phyloP scores from a whole-genome alignment of 2,797 vertebrate genomes.

The Sphenopsis melanotis region DNA sequence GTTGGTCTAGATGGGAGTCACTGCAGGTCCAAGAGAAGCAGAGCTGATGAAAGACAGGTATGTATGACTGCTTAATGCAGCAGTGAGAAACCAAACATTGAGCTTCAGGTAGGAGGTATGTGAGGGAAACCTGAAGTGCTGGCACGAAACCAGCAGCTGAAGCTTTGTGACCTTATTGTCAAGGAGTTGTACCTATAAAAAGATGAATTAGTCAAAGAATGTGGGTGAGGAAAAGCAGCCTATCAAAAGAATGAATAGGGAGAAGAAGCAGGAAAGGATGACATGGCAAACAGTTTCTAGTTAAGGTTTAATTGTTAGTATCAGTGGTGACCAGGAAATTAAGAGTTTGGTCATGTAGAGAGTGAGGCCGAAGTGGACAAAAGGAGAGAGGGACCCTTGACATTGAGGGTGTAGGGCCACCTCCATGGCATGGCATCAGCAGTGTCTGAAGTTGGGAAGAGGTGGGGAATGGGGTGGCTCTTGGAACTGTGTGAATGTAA shows the following conservation, averaged over 20 bases:
- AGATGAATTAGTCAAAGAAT: background rate
- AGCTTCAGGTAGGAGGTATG: background rate
- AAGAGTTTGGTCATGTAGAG: background rate
- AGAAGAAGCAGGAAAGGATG: background rate
- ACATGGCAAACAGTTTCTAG: background rate
- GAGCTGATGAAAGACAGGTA: no score
- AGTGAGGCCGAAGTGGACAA: background rate
- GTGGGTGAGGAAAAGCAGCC: background rate
- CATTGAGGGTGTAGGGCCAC: no score
- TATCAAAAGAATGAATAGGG: background rate
- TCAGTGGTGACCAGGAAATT: background rate
- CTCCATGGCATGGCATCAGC: background rate
- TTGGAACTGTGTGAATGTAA: background rate
- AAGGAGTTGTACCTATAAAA: background rate
- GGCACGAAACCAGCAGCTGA: background rate
- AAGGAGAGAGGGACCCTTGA: background rate
- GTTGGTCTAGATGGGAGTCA: background rate
- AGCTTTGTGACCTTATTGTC: background rate
- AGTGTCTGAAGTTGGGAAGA: background rate
- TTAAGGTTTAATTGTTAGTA: background rate
- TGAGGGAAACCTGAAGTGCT: background rate
- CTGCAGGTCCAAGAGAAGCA: background rate
- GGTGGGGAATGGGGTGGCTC: accelerated
- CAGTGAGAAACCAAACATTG: background rate
- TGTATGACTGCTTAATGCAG: background rate